Evolutionary conservation across 2,113 vertebrate genomes (phyloP), one percentile per base, ranked within the genome.

Genomic region (Spea multiplicata): DNA sequence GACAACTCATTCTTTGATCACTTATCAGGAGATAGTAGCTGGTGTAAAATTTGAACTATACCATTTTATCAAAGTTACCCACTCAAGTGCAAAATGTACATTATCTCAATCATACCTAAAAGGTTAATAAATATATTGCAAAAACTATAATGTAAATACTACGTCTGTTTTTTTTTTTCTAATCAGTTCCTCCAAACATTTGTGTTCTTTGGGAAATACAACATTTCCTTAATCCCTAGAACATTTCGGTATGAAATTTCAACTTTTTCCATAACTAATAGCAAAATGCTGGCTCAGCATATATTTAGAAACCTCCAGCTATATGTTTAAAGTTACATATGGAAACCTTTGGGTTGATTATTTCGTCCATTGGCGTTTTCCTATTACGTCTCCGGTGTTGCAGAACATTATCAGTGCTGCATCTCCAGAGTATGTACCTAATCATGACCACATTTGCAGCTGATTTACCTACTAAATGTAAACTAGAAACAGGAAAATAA

Each of bases 281-380:
- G 10, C 9, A 4, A 59, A 59, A 59, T 59, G 4, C 10, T 13
- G 10, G 55, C 14, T 13, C 8, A 59, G 14, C 55, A 59, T 13
- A 59, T 59, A 59, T 13, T 66, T 44, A 66, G 30, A 10, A 66
- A 66, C 65, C 65, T 30, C 30, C 9, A 66, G 6, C 10, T 45
- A 30, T 66, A 66, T 44, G 44, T 9, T 59, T 59, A 59, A 59
- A 59, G 55, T 59, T 59, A 12, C 65, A 66, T 66, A 66, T 66
- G 65, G 65, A 66, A 66, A 45, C 7, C 9, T 45, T 66, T 44
- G 8, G 16, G 44, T 44, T 66, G 65, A 66, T 66, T 66, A 44
- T 44, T 10, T 66, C 30, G 30, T 45, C 8, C 30, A 44, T 8
- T 66, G 65, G 9, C 9, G 30, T 30, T 30, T 30, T 66, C 44